These are phyloP conservation scores for Antedon mediterranea DNA, from an alignment of 53 echinoderm and acorn worm species.

Conservation along the genomic window DNA sequence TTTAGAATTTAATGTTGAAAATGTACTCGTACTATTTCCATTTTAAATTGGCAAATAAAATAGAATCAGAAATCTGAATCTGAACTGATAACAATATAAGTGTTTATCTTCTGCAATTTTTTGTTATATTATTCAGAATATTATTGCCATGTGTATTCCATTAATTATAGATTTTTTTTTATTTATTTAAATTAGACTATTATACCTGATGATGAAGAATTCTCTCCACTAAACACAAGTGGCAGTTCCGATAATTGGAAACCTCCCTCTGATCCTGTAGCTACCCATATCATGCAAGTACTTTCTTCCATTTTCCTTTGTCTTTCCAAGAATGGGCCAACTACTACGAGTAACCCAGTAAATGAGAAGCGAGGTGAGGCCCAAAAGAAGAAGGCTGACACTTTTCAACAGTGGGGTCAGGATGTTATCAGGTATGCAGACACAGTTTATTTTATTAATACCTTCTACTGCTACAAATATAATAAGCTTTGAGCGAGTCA, in stretches of 20 bases:
- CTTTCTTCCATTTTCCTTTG: slow-evolving; percentile 67
- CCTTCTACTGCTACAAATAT: too few relatives aligned
- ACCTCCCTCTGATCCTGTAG: slow-evolving; percentile 36
- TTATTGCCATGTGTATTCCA: too few relatives aligned
- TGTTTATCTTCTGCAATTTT: too few relatives aligned
- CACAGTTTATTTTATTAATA: neutral
- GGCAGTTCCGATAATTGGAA: slow-evolving; percentile 15
- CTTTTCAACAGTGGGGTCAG: slow-evolving; percentile 85
- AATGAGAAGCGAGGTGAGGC: slow-evolving; percentile 45
- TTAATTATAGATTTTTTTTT: too few relatives aligned
- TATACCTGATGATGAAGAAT: neutral
- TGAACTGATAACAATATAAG: too few relatives aligned
- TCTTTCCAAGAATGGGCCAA: slow-evolving; percentile 64
- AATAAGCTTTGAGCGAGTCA: too few relatives aligned
- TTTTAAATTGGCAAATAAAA: too few relatives aligned
- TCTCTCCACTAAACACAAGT: neutral
- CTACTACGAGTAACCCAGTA: slow-evolving; percentile 27
- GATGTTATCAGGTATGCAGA: slow-evolving; percentile 72
- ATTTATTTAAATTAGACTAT: neutral
- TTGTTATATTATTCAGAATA: too few relatives aligned
- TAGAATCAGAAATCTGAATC: too few relatives aligned
- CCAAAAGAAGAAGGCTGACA: slow-evolving; percentile 79
- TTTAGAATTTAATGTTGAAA: too few relatives aligned
- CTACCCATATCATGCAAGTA: slow-evolving; percentile 69
- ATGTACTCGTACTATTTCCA: too few relatives aligned